These are phyloP conservation scores for Morbakka virulenta DNA, from an alignment of 30 jellyfish, hydroid and myxozoan species.

Conservation along the genomic window DNA sequence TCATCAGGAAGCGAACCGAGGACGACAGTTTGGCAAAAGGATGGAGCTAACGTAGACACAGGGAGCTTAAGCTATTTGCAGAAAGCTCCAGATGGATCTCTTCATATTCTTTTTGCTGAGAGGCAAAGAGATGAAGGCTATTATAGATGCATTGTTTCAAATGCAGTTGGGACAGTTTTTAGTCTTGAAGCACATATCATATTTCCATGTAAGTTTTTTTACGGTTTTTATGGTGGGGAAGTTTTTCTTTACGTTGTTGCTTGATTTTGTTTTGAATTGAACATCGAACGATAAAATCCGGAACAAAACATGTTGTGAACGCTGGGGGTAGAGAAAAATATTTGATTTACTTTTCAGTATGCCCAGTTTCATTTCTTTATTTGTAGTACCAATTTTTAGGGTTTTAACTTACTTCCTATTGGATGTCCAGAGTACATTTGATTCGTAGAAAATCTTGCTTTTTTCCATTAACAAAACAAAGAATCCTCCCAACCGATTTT, in stretches of 20 bases:
- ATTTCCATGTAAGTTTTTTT: slow-evolving; percentile 87
- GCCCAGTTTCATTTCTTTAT: too few relatives aligned
- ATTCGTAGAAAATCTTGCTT: too few relatives aligned
- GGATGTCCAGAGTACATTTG: too few relatives aligned
- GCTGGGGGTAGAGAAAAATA: too few relatives aligned
- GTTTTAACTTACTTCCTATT: too few relatives aligned
- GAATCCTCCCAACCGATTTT: too few relatives aligned
- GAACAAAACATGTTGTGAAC: too few relatives aligned
- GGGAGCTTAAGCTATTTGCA: slow-evolving; percentile 34
- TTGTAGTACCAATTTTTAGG: too few relatives aligned
- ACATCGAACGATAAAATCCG: neutral
- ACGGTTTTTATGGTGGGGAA: too few relatives aligned
- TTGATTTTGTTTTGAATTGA: neutral
- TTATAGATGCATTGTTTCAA: slow-evolving; percentile 79
- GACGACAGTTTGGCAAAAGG: slow-evolving; percentile 73
- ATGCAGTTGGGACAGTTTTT: slow-evolving; percentile 75
- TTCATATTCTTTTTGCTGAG: slow-evolving; percentile 42
- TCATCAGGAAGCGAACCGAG: slow-evolving; percentile 73
- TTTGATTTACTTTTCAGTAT: too few relatives aligned
- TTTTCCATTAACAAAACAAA: too few relatives aligned
- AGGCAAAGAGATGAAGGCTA: slow-evolving; percentile 86
- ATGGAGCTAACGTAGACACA: slow-evolving; percentile 54
- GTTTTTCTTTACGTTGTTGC: neutral
- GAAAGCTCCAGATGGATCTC: slow-evolving; percentile 82
- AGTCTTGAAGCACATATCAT: slow-evolving; percentile 72